Percentiles rank a stretch among this genome's conserved stretches.
These are phyloP conservation scores for Apostichopus leukothele DNA, from an alignment of 53 echinoderm and acorn worm genomes.

Conservation along the genomic window DNA sequence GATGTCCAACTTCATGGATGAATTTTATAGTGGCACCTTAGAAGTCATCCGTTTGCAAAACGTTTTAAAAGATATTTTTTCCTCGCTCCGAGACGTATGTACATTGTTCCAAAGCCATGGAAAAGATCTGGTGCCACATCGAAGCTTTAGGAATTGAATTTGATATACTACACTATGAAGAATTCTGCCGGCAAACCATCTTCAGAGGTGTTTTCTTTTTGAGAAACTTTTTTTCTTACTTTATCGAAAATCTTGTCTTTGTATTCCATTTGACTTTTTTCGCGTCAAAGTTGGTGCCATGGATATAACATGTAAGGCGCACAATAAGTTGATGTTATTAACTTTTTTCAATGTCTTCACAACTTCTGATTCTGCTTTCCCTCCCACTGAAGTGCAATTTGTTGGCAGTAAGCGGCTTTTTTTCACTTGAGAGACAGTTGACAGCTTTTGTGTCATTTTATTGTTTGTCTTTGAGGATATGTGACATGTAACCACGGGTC, in stretches of 20 bases:
- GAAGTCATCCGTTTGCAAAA: background rate
- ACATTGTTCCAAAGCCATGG: slow-evolving; percentile 4
- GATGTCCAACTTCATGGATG: background rate
- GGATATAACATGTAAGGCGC: slow-evolving; percentile 35
- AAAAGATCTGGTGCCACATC: background rate
- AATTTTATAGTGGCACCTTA: background rate
- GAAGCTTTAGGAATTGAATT: slow-evolving; percentile 14
- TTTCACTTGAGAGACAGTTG: slow-evolving; percentile 35
- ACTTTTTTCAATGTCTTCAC: slow-evolving; percentile 52
- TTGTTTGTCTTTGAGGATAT: slow-evolving; percentile 19
- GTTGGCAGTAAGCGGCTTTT: slow-evolving; percentile 54
- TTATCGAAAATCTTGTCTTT: slow-evolving; percentile 42
- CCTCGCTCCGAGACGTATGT: background rate
- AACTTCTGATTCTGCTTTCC: slow-evolving; percentile 52
- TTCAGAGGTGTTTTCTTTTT: background rate
- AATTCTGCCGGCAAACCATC: slow-evolving; percentile 19
- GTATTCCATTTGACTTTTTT: slow-evolving; percentile 47
- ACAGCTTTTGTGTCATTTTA: slow-evolving; percentile 34
- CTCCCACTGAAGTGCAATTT: slow-evolving; percentile 58
- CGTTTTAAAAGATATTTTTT: background rate
- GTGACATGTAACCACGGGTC: slow-evolving; percentile 38
- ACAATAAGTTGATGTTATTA: slow-evolving; percentile 43
- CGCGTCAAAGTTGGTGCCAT: slow-evolving; percentile 43
- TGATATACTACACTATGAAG: slow-evolving; percentile 31
- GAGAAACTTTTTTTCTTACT: slow-evolving; percentile 18